Percentiles rank a stretch among this genome's conserved stretches.
phyloP scores from a whole-genome alignment of 2,888 invertebrate species.

The Uloborus plumipes region DNA sequence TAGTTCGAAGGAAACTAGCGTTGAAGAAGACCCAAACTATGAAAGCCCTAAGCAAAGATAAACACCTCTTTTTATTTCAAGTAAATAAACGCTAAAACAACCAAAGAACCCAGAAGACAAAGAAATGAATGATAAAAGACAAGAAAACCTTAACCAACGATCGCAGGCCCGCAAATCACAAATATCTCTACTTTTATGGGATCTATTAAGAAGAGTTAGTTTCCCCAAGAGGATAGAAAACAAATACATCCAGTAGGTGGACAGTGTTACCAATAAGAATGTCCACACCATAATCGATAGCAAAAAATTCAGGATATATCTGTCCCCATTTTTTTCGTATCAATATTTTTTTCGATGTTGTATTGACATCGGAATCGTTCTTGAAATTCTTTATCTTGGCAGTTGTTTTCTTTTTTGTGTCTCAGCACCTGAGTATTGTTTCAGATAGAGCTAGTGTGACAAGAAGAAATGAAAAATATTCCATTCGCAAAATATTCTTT shows the following conservation, averaged over 20 bases:
- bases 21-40: too few species aligned
- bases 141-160: slow-evolving; percentile 42
- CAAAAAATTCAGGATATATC: slow-evolving; percentile 37
- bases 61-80: background rate
- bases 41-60: background rate
- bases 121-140: background rate
- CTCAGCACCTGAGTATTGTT: too few species aligned
- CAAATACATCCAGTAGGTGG: slow-evolving; percentile 32
- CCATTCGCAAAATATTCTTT: too few species aligned
- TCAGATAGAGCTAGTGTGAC: background rate
- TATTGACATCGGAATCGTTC: slow-evolving; percentile 36
- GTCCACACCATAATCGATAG: slow-evolving; percentile 45
- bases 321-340: slow-evolving; percentile 43
- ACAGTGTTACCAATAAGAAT: slow-evolving; percentile 30
- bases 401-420: background rate
- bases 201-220: slow-evolving; percentile 44
- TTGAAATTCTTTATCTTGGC: slow-evolving; percentile 1
- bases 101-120: background rate
- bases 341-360: slow-evolving; percentile 16
- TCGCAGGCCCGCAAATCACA: slow-evolving; percentile 45
- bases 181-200: slow-evolving; percentile 42
- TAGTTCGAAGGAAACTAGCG: too few species aligned
- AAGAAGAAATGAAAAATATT: slow-evolving; percentile 6
- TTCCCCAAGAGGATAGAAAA: slow-evolving; percentile 16
- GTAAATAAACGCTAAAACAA: slow-evolving; percentile 1